Conservation (phyloP, 1,140 invertebrate genomes). For the Drosophila ananassae region DNA sequence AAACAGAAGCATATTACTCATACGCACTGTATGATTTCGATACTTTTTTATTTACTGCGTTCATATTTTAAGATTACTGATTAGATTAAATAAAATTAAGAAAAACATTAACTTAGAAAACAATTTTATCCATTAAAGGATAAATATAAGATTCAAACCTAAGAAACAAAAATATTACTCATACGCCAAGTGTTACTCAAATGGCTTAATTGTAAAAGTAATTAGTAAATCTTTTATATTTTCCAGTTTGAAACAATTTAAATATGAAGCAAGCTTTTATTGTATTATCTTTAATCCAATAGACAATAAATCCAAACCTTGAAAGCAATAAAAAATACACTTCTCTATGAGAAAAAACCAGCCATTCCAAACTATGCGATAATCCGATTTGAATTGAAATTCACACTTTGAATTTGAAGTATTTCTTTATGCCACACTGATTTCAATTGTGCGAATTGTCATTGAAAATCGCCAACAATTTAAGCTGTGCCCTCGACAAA, state of each 20-base stretch:
- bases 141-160: not conserved
- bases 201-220: no score
- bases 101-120: not conserved
- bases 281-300: no score
- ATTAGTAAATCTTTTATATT: no score
- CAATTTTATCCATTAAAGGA: not conserved
- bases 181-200: not conserved
- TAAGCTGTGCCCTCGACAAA: constrained; percentile 1
- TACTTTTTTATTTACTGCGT: not conserved
- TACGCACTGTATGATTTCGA: not conserved
- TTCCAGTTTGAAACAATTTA: not conserved
- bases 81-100: not conserved
- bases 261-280: not conserved
- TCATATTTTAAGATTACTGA: no score
- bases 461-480: constrained; percentile 34
- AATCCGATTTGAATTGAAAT: constrained; percentile 4
- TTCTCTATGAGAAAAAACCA: not conserved
- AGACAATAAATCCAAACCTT: no score
- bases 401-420: constrained; percentile 1
- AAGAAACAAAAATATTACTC: not conserved
- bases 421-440: not conserved
- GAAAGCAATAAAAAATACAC: not conserved
- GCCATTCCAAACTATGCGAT: not conserved
- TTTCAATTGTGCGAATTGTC: constrained; percentile 1
- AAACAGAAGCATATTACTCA: constrained; percentile 1